These are phyloP conservation scores for Prionchulus punctatus DNA, from an alignment of 2,888 invertebrate genomes.

Conservation along the genomic window DNA sequence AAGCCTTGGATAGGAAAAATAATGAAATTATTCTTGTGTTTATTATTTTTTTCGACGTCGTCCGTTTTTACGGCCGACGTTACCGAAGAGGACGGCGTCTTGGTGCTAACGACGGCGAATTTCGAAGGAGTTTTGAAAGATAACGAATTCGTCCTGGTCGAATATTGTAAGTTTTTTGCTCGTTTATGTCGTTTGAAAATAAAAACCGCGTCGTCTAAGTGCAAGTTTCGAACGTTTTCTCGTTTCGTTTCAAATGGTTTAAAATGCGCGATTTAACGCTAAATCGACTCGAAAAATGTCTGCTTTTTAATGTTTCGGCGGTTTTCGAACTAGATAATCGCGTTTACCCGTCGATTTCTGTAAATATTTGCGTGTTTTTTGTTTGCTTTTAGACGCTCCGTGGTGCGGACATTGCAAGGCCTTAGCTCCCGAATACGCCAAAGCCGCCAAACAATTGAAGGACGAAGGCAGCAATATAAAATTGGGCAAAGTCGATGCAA, in stretches of 20 bases:
- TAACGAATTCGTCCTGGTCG: conserved; percentile 71
- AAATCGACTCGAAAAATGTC: too few relatives aligned
- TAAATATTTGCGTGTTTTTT: too few relatives aligned
- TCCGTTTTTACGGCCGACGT: conserved; percentile 20
- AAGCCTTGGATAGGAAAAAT: too few relatives aligned
- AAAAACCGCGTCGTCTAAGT: neutral
- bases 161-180: conserved; percentile 76
- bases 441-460: conserved; percentile 68
- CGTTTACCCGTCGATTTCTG: too few relatives aligned
- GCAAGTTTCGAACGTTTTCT: neutral
- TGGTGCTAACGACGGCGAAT: conserved; percentile 51
- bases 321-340: too few relatives aligned
- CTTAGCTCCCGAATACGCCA: conserved; percentile 66
- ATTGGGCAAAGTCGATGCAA: conserved; percentile 62
- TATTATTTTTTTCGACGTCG: neutral
- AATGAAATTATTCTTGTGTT: neutral
- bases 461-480: conserved; percentile 67
- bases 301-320: too few relatives aligned
- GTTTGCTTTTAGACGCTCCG: conserved; percentile 63
- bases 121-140: conserved; percentile 62
- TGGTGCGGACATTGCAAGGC: conserved; percentile 99
- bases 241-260: neutral
- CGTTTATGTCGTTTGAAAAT: neutral
- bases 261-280: too few relatives aligned
- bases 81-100: conserved; percentile 39